Base-by-base conservation (phyloP, 1,140 invertebrate genomes). In the Microplitis demolitor region DNA sequence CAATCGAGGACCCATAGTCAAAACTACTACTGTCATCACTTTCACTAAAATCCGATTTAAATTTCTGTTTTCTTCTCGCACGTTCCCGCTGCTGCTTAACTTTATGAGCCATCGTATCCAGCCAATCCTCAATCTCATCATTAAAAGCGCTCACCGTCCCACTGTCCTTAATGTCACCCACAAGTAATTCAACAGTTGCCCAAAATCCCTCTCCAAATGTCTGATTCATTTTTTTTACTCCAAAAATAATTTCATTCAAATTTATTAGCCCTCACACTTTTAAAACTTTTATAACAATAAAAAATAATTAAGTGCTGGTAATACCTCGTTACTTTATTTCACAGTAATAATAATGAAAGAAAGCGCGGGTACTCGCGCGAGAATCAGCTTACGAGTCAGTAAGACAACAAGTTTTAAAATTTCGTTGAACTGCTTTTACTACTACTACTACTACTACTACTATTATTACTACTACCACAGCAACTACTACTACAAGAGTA, bases 111-210 rank as follows among this genome's bases (percentile, higher is more conserved):
- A 84, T 74, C n/a, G 69, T 75, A 3, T 80, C 77, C 9, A 84
- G 61, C 81, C 82, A 82, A 39, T 84, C 77, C 24, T 81, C 79
- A 60, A 78, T 74, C 31, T 80, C 78, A 37, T 79, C 77, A 13
- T 77, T 78, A 54, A 78, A 77, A 6, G 70, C 58, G 24, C 77
- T 63, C 2, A 66, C 73, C 2, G n/a, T 31, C 1, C 51, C 37
- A 50, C 72, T 73, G n/a, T 70, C 53, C 53, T 73, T 71, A 6
- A 72, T 16, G 39, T 74, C 72, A 6, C 77, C 75, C 14, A 78
- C 76, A 0, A 84, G 72, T 11, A 80, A 69, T 51, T 84, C 80
- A 6, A 84, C 71, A 6, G 75, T 79, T 8, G 76, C 75, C 79
- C 79, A 81, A 61, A 82, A 80, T 60, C 76, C 73, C 50, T 71